Percentiles rank a stretch among this genome's conserved stretches.
These are phyloP conservation scores for Pterostichus madidus DNA, from an alignment of 2,888 invertebrate genomes.

Conservation along the genomic window DNA sequence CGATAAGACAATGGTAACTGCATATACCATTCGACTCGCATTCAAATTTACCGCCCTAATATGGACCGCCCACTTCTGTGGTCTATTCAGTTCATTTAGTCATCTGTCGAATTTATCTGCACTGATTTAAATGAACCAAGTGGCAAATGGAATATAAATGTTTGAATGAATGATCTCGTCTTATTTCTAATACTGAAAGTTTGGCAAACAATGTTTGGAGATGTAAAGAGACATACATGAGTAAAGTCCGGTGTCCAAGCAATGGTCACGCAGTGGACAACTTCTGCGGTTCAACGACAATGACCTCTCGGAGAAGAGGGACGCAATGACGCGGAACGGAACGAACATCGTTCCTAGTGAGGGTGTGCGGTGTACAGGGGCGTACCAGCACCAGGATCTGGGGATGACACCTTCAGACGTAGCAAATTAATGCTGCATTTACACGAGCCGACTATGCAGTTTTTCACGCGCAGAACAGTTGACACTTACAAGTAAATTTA, in stretches of 20 bases:
- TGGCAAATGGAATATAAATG: too few relatives aligned
- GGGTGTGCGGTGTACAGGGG: slow-evolving; percentile 6
- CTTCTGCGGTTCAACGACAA: slow-evolving; percentile 32
- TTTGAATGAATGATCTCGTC: too few relatives aligned
- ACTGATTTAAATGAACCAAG: too few relatives aligned
- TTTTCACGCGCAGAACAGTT: neutral
- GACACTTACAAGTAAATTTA: slow-evolving; percentile 40
- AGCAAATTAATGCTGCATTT: slow-evolving; percentile 20
- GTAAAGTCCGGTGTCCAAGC: neutral
- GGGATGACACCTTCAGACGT: slow-evolving; percentile 43
- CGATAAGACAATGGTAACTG: too few relatives aligned
- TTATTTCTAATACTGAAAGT: neutral
- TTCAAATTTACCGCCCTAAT: too few relatives aligned
- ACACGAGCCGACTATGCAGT: neutral
- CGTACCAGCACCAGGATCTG: slow-evolving; percentile 1
- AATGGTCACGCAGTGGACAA: slow-evolving; percentile 27
- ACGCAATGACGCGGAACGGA: slow-evolving; percentile 24
- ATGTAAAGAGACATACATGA: neutral
- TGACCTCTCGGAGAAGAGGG: slow-evolving; percentile 15
- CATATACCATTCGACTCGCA: too few relatives aligned
- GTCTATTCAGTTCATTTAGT: too few relatives aligned
- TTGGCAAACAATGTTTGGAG: neutral
- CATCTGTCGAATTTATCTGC: too few relatives aligned
- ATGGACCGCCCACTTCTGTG: too few relatives aligned
- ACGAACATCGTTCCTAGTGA: neutral